Evolutionary conservation across 2,113 vertebrate genomes (phyloP), one percentile per base, ranked within the genome.

Genomic region (Papio anubis): DNA sequence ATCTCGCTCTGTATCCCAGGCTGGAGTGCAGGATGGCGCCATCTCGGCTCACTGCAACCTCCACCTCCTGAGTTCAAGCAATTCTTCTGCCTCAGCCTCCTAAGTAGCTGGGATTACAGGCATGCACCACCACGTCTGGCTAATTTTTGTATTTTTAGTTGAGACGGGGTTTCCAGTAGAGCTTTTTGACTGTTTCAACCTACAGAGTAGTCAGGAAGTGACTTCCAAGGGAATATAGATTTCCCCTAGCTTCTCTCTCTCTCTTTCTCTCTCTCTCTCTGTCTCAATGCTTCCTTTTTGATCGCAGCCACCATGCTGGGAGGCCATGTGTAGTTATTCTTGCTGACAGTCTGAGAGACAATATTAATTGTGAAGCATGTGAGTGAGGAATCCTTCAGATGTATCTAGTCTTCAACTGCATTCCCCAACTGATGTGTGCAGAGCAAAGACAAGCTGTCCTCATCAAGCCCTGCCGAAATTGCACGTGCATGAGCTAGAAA

Each of bases 111-210:
- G 16, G n/a, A 16, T 21, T 6, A 80, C 14, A 75, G 6, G 35
- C 3, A 32, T 10, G 13, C 0, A n/a, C 75, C n/a, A n/a, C 8
- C 27, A 14, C 0, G 5, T 64, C 61, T 2, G 5, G 27, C 12
- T 30, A 64, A 64, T 32, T 32, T 64, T 64, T 32, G 27, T 32
- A 64, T 64, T 64, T 64, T 64, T 64, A 64, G 5, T 64, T 30
- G 61, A 64, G 61, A 64, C 6, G 2, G 27, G 61, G 61, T 64
- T 64, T 64, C 16, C 35, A n/a, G 18, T 17, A 40, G 50, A 52
- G 16, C 30, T 35, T 68, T 38, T 4, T 55, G 43, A 82, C 9
- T n/a, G 2, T 25, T 61, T 64, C 25, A 64, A 48, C 5, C 6
- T 30, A 21, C 16, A 21, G 45, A 52, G 17, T 50, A 18, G 68